Evolutionary conservation across 2,888 invertebrate genomes (phyloP).

Genomic region (Thecocarcelia acutangulata): DNA sequence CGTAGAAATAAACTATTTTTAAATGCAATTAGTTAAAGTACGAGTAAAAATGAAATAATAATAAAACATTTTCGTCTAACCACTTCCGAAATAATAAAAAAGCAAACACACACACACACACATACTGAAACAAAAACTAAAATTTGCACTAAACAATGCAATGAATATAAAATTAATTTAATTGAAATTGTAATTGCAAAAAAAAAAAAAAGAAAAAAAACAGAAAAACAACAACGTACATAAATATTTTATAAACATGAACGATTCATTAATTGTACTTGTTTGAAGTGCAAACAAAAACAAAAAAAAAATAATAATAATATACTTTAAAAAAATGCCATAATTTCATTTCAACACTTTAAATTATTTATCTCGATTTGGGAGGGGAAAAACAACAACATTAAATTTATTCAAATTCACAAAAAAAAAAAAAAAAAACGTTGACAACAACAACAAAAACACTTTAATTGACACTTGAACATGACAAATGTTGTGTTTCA

Average conservation of each 20-base stretch:
- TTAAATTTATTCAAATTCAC: slow-evolving; percentile 29
- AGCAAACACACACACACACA: too few species aligned
- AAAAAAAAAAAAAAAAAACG: neutral
- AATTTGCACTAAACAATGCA: slow-evolving; percentile 41
- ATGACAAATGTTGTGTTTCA: slow-evolving; percentile 17
- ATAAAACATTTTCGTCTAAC: slow-evolving; percentile 10
- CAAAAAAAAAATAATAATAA: neutral
- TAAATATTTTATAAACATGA: slow-evolving; percentile 43
- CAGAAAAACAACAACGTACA: neutral
- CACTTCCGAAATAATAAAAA: slow-evolving; percentile 49
- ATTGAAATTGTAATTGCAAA: slow-evolving; percentile 18
- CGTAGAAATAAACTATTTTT: slow-evolving; percentile 37
- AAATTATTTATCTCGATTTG: slow-evolving; percentile 28
- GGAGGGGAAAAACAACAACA: slow-evolving; percentile 4
- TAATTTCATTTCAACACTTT: slow-evolving; percentile 48
- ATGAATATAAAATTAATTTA: slow-evolving; percentile 32
- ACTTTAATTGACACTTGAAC: slow-evolving; percentile 3
- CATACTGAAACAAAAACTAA: slow-evolving; percentile 6
- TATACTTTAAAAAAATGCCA: slow-evolving; percentile 8
- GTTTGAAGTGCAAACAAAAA: slow-evolving; percentile 27
- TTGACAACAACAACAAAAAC: neutral
- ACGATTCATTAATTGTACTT: slow-evolving; percentile 25
- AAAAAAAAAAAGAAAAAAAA: neutral
- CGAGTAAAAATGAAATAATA: slow-evolving; percentile 15
- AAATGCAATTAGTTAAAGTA: slow-evolving; percentile 39